A percentile compares a stretch with the other conserved stretches of the same genome.
These are phyloP conservation scores for Drosophila mayaguana DNA, from an alignment of 2,888 invertebrate genomes.

Conservation along the genomic window DNA sequence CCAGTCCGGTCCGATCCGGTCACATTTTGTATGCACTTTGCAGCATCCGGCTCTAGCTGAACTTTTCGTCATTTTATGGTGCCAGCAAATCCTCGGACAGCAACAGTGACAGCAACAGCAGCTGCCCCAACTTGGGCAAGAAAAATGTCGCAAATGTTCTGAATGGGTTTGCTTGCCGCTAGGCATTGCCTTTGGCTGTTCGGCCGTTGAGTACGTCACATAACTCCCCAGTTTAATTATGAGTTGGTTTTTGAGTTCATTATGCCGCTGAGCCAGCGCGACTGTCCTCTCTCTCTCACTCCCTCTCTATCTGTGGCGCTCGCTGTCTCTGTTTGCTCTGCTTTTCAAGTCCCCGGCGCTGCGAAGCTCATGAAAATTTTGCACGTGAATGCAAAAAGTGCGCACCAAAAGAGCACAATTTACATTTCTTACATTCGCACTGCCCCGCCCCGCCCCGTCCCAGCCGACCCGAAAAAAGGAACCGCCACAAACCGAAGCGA, in stretches of 20 bases:
- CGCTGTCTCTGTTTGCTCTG: slow-evolving; percentile 7
- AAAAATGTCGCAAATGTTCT: slow-evolving; percentile 56
- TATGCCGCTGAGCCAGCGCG: slow-evolving; percentile 66
- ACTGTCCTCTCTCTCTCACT: slow-evolving; percentile 30
- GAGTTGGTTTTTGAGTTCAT: slow-evolving; percentile 78
- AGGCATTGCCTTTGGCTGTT: slow-evolving; percentile 34
- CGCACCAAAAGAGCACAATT: slow-evolving; percentile 74
- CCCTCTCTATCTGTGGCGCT: not conserved
- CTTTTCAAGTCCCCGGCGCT: slow-evolving; percentile 39
- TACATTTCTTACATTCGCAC: slow-evolving; percentile 77
- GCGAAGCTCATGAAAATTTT: slow-evolving; percentile 72
- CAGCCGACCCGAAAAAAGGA: slow-evolving; percentile 14
- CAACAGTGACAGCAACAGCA: slow-evolving; percentile 5
- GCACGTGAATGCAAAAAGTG: slow-evolving; percentile 79
- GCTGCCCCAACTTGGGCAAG: slow-evolving; percentile 37
- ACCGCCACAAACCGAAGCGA: slow-evolving; percentile 11
- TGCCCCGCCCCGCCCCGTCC: slow-evolving; percentile 14
- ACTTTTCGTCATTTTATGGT: slow-evolving; percentile 59
- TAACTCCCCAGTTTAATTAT: slow-evolving; percentile 81
- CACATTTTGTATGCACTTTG: slow-evolving; percentile 61
- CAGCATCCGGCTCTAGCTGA: slow-evolving; percentile 33
- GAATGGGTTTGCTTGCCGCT: slow-evolving; percentile 29
- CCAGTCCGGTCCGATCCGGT: not conserved
- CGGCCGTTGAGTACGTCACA: slow-evolving; percentile 72
- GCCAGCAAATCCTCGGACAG: slow-evolving; percentile 52